These are phyloP conservation scores for Aphelinus atriplicis DNA, from an alignment of 1,140 invertebrate genomes.

Conservation along the genomic window DNA sequence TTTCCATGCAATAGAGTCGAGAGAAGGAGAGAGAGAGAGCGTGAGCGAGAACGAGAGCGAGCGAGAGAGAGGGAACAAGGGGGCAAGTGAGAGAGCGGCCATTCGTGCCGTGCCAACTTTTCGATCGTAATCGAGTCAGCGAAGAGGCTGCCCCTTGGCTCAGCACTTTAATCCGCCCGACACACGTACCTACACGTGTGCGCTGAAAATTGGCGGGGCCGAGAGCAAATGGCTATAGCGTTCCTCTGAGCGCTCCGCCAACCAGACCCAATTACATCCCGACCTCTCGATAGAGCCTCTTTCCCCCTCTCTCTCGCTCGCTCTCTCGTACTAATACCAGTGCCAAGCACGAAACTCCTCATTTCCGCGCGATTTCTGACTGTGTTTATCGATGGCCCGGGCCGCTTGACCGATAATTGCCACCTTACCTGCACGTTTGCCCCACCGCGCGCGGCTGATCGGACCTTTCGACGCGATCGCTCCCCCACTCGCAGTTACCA, in stretches of 20 bases:
- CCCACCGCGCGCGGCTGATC: too few species aligned
- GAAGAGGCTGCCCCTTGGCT: conserved; percentile 24
- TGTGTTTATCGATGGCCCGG: too few species aligned
- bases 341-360: too few species aligned
- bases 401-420: too few species aligned
- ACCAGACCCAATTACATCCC: conserved; percentile 32
- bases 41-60: background rate
- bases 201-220: conserved; percentile 22
- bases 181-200: background rate
- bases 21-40: conserved; percentile 1
- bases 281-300: background rate
- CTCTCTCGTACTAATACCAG: too few species aligned
- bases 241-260: too few species aligned
- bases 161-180: conserved; percentile 33
- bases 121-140: conserved; percentile 38
- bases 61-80: conserved; percentile 1
- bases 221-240: background rate
- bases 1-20: background rate
- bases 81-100: background rate
- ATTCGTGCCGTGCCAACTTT: conserved; percentile 34
- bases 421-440: too few species aligned
- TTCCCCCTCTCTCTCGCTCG: background rate
- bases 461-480: too few species aligned
- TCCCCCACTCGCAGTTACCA: too few species aligned
- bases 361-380: too few species aligned